Conservation (phyloP, 2,113 vertebrate species). For the Sturnira hondurensis region DNA sequence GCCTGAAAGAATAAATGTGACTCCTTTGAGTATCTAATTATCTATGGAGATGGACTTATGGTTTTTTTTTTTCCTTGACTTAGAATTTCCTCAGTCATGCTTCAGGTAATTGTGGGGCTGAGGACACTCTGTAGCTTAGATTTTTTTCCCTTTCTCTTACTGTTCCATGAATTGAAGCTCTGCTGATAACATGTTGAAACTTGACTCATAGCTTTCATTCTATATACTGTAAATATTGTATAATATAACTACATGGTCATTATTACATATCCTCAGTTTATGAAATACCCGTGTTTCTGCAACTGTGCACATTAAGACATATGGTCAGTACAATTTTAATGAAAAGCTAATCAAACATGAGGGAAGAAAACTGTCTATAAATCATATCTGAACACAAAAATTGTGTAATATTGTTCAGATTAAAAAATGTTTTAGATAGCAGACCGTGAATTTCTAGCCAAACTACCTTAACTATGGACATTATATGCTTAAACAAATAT, state of each 20-base stretch:
- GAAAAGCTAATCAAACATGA: background rate
- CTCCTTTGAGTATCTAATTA: constrained; percentile 13
- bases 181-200: background rate
- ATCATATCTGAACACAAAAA: background rate
- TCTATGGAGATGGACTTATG: background rate
- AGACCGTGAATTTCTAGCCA: background rate
- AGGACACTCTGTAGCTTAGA: background rate
- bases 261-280: background rate
- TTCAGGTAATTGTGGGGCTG: background rate
- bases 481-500: background rate
- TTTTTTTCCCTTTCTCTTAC: background rate
- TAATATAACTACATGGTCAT: background rate
- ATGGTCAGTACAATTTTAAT: background rate
- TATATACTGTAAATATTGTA: background rate
- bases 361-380: background rate
- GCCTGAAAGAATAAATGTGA: background rate
- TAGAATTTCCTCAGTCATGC: background rate
- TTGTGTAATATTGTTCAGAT: background rate
- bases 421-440: background rate
- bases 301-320: background rate
- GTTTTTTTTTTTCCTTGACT: constrained; percentile 9
- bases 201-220: constrained; percentile 12
- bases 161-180: constrained; percentile 28
- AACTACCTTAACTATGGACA: background rate
- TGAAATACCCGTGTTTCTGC: constrained; percentile 13